phyloP scores from a whole-genome alignment of 2,888 invertebrate species.

The Ganaspis brasiliensis region DNA sequence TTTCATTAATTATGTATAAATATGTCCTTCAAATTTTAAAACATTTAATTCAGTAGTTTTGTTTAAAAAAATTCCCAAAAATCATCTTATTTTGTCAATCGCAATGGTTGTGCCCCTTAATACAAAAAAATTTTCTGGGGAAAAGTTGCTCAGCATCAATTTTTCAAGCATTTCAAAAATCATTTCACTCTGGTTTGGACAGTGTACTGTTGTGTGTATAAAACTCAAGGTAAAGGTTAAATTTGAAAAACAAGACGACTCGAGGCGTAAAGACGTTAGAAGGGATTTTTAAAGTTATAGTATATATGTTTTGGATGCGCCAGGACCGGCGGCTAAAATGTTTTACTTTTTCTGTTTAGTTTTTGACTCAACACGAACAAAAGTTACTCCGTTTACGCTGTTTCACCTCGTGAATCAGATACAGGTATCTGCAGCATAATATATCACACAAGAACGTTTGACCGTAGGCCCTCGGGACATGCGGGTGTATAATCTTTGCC shows the following conservation, averaged over 20 bases:
- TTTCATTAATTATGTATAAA: too few relatives aligned
- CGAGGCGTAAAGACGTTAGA: neutral
- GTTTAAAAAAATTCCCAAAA: too few relatives aligned
- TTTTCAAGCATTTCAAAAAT: too few relatives aligned
- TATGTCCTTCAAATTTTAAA: too few relatives aligned
- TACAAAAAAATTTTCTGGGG: too few relatives aligned
- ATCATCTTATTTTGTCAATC: too few relatives aligned
- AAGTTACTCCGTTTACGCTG: constrained; percentile 77
- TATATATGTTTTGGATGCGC: constrained; percentile 19
- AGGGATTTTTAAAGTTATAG: neutral
- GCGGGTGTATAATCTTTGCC: constrained; percentile 81
- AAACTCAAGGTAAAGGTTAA: neutral
- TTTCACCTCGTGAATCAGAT: constrained; percentile 79
- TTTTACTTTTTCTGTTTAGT: constrained; percentile 40
- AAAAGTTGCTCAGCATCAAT: too few relatives aligned
- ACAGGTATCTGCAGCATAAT: constrained; percentile 78
- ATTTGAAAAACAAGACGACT: constrained; percentile 1
- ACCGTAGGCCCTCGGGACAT: constrained; percentile 78
- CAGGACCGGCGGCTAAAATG: constrained; percentile 27
- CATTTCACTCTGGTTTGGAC: too few relatives aligned
- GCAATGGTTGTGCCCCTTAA: too few relatives aligned
- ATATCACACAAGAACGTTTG: constrained; percentile 78
- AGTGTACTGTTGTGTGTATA: neutral
- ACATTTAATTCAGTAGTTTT: too few relatives aligned
- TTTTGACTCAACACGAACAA: constrained; percentile 57